Conservation (phyloP, 2,888 invertebrate genomes). For the Diachrysia chrysitis region DNA sequence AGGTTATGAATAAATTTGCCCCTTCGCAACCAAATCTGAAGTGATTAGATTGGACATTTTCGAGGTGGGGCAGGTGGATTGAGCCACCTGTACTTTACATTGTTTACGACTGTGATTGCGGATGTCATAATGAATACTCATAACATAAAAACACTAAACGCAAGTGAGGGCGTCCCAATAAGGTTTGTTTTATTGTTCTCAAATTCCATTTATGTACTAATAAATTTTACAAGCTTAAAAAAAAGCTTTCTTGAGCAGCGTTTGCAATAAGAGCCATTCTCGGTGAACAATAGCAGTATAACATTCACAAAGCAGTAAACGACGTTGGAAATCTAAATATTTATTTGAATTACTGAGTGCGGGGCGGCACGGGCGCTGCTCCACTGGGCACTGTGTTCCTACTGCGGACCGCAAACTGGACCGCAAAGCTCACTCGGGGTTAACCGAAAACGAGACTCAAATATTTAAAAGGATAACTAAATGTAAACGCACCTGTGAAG, state of each 20-base stretch:
- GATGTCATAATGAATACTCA: conserved; percentile 41
- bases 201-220: conserved; percentile 61
- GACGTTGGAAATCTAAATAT: conserved; percentile 74
- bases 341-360: conserved; percentile 72
- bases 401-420: conserved; percentile 67
- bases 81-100: conserved; percentile 62
- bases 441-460: conserved; percentile 64
- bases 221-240: conserved; percentile 73
- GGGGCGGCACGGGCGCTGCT: conserved; percentile 54
- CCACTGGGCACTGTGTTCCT: conserved; percentile 59
- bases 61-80: conserved; percentile 74
- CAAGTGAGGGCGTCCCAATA: conserved; percentile 35
- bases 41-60: conserved; percentile 82
- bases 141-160: conserved; percentile 47
- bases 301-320: conserved; percentile 70
- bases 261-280: conserved; percentile 66
- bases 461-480: conserved; percentile 63
- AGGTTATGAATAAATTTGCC: conserved; percentile 87
- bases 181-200: conserved; percentile 62
- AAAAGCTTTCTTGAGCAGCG: conserved; percentile 55
- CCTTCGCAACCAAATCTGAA: conserved; percentile 79
- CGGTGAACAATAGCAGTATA: conserved; percentile 72
- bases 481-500: conserved; percentile 53
- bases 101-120: conserved; percentile 50
- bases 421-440: conserved; percentile 59